Conservation (phyloP, 92 coral and sea anemone species). For the Virgularia gustaviana region DNA sequence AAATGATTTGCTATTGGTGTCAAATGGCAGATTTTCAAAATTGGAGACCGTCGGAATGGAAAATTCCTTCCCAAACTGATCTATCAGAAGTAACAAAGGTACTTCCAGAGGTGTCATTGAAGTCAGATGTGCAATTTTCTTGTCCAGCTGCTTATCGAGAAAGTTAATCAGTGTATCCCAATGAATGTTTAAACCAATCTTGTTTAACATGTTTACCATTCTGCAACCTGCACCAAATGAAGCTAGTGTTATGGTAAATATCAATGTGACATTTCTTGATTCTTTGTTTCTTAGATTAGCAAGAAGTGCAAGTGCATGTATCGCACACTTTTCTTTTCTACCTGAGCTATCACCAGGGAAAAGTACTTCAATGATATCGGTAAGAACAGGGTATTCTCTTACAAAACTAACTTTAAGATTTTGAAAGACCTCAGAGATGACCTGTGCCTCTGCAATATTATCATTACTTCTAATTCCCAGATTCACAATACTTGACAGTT, state of each 20-base stretch:
- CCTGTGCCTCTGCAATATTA: constrained; percentile 2
- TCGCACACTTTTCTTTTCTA: constrained; percentile 28
- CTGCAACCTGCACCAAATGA: constrained; percentile 45
- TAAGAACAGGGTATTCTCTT: constrained; percentile 38
- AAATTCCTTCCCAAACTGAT: constrained; percentile 57
- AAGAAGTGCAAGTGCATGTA: constrained; percentile 32
- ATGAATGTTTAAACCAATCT: constrained; percentile 30
- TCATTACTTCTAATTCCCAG: constrained; percentile 35
- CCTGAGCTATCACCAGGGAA: constrained; percentile 16
- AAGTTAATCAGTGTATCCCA: constrained; percentile 33
- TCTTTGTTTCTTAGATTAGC: constrained; percentile 26
- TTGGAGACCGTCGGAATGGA: constrained; percentile 32
- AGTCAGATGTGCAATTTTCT: constrained; percentile 10
- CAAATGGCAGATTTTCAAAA: constrained; percentile 38
- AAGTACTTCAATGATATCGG: constrained; percentile 35
- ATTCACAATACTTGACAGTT: constrained; percentile 20
- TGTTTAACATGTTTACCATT: constrained; percentile 43
- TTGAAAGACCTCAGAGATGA: constrained; percentile 33
- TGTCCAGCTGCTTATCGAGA: constrained; percentile 10
- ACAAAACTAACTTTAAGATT: constrained; percentile 32
- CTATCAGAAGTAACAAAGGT: too few species aligned
- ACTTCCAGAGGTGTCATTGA: not conserved
- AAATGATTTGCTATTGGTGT: constrained; percentile 38
- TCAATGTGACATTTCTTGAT: constrained; percentile 28
- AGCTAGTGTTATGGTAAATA: constrained; percentile 28